phyloP scores from a whole-genome alignment of 2,113 vertebrate species.

The Megaceryle maxima region DNA sequence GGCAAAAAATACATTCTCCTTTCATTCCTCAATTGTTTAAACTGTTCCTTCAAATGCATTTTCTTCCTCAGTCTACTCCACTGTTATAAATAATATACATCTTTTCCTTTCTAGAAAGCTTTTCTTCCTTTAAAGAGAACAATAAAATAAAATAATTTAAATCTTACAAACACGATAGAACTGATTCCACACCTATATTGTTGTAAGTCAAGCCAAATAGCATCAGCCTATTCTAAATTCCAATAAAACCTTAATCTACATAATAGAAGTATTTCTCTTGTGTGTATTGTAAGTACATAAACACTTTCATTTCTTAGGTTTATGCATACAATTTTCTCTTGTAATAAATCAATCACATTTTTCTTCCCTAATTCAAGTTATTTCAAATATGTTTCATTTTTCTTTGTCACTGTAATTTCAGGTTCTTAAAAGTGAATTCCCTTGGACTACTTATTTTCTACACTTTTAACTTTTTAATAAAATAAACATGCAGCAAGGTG shows the following conservation, averaged over 20 bases:
- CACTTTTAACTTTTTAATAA: background rate
- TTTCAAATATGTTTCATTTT: conserved; percentile 11
- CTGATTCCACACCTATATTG: background rate
- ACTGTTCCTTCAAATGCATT: background rate
- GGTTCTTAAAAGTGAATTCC: background rate
- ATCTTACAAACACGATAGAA: background rate
- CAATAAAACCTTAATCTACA: background rate
- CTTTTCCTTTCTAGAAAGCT: background rate
- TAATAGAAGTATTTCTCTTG: background rate
- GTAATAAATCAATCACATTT: background rate
- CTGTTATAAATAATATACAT: background rate
- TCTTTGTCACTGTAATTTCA: background rate
- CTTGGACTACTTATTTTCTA: background rate
- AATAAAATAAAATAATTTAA: background rate
- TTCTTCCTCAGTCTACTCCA: background rate
- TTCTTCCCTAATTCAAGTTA: background rate
- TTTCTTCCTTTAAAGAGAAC: background rate
- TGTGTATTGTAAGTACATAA: background rate
- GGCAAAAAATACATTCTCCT: background rate
- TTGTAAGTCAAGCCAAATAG: background rate
- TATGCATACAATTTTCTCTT: background rate
- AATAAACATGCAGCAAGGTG: background rate
- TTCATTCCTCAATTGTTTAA: background rate
- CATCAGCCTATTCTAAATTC: background rate
- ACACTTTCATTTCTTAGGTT: background rate